These are phyloP conservation scores for Drosophila hawaiiensis DNA, from an alignment of 2,888 invertebrate genomes.

Conservation along the genomic window DNA sequence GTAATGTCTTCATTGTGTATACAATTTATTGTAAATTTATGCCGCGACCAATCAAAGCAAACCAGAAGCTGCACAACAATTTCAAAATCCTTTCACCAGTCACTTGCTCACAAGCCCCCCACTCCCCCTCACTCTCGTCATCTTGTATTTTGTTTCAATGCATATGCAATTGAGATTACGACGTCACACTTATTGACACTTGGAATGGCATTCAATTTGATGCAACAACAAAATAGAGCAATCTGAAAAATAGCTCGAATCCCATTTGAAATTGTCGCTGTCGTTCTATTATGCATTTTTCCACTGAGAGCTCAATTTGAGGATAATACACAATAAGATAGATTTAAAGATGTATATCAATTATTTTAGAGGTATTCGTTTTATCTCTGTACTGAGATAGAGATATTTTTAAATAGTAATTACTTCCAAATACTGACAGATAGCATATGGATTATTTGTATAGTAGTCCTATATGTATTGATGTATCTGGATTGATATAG, in stretches of 20 bases:
- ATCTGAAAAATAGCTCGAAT: constrained; percentile 37
- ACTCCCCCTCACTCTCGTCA: not conserved
- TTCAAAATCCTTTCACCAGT: constrained; percentile 4
- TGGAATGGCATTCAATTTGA: constrained; percentile 55
- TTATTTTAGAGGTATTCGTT: not conserved
- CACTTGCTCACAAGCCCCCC: not conserved
- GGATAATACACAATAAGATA: not conserved
- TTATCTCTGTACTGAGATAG: not conserved
- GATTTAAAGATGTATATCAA: not conserved
- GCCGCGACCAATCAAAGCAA: constrained; percentile 62
- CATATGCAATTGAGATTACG: constrained; percentile 61
- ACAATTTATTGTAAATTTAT: constrained; percentile 74
- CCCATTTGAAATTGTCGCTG: constrained; percentile 45
- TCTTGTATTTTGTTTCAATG: constrained; percentile 39
- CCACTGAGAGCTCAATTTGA: constrained; percentile 26
- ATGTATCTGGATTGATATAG: not conserved
- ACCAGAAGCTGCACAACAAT: constrained; percentile 50
- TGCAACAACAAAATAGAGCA: constrained; percentile 25
- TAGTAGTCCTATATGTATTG: not conserved
- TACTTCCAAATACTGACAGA: not conserved
- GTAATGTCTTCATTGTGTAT: constrained; percentile 76
- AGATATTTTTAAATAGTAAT: not conserved
- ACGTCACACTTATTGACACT: constrained; percentile 11
- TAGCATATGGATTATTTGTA: not conserved
- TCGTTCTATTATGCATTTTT: constrained; percentile 20